Percentiles rank a stretch among this genome's conserved stretches.
phyloP scores from a whole-genome alignment of 2,888 invertebrate species.

The Cephus pygmeus region DNA sequence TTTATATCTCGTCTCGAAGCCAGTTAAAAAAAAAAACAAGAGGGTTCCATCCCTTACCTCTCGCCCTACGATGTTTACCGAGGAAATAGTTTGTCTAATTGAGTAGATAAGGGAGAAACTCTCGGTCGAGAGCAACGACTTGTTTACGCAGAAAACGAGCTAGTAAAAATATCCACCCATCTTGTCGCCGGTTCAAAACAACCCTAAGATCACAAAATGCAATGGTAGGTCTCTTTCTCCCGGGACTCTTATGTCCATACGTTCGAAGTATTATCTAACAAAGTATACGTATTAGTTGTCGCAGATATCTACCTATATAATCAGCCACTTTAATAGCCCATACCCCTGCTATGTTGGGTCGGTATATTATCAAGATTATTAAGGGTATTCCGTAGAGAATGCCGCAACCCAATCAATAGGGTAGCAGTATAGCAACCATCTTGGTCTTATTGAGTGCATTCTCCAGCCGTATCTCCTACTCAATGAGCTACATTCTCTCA shows the following conservation, averaged over 20 bases:
- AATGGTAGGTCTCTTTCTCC: too few species aligned
- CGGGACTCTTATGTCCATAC: too few species aligned
- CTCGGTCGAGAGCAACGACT: conserved; percentile 34
- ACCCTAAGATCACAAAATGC: too few species aligned
- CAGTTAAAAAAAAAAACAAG: conserved; percentile 14
- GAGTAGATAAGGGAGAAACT: conserved; percentile 46
- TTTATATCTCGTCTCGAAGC: background rate
- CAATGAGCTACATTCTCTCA: conserved; percentile 29
- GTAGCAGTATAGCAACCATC: conserved; percentile 38
- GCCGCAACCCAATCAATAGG: conserved; percentile 63
- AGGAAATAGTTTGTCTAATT: conserved; percentile 46
- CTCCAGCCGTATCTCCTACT: conserved; percentile 31
- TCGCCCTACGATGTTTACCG: conserved; percentile 33
- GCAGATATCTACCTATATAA: too few species aligned
- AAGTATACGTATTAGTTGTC: too few species aligned
- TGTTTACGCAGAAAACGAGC: conserved; percentile 42
- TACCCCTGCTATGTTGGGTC: too few species aligned
- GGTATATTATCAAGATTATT: too few species aligned
- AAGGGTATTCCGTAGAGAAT: conserved; percentile 51
- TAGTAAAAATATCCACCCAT: background rate
- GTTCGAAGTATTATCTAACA: too few species aligned
- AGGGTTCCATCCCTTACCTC: conserved; percentile 10
- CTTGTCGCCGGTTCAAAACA: too few species aligned
- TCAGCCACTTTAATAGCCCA: too few species aligned
- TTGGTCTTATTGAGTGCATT: conserved; percentile 51